These are phyloP conservation scores for Colletes gigas DNA, from an alignment of 1,140 invertebrate genomes.

Conservation along the genomic window DNA sequence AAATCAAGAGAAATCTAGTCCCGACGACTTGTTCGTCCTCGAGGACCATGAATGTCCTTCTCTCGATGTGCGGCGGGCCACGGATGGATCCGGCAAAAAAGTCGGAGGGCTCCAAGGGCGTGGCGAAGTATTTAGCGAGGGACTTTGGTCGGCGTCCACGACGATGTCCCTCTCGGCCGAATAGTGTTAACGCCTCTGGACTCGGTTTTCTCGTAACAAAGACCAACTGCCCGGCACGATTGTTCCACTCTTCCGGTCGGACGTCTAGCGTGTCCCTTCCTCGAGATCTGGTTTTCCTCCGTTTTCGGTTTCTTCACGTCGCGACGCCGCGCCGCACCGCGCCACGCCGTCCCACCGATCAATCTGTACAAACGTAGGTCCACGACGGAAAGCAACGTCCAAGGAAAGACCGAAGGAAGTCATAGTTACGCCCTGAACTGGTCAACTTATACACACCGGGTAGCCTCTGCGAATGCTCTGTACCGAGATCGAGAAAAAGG, in stretches of 20 bases:
- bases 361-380: constrained; percentile 39
- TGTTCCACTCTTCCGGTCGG: constrained; percentile 70
- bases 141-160: constrained; percentile 29
- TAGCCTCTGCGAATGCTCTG: neutral
- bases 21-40: neutral
- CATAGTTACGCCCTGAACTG: constrained; percentile 30
- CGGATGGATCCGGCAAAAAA: neutral
- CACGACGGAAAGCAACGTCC: constrained; percentile 10
- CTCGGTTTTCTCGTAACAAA: constrained; percentile 67
- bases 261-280: constrained; percentile 29
- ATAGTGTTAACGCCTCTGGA: constrained; percentile 67
- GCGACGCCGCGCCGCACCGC: neutral
- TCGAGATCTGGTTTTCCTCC: constrained; percentile 54
- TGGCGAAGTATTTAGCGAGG: constrained; percentile 59
- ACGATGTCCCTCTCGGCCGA: constrained; percentile 33
- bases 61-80: constrained; percentile 12
- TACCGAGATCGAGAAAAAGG: constrained; percentile 49
- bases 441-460: neutral
- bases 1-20: too few relatives aligned
- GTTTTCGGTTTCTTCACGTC: constrained; percentile 18
- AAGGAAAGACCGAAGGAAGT: constrained; percentile 56
- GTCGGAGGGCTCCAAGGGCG: constrained; percentile 57
- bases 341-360: constrained; percentile 31
- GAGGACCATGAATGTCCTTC: neutral
- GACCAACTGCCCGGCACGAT: constrained; percentile 59